Percentiles rank a stretch among this genome's conserved stretches.
Evolutionary conservation across 2,797 vertebrate species (phyloP).

Genomic region (Sternarchorhynchus goeldii): DNA sequence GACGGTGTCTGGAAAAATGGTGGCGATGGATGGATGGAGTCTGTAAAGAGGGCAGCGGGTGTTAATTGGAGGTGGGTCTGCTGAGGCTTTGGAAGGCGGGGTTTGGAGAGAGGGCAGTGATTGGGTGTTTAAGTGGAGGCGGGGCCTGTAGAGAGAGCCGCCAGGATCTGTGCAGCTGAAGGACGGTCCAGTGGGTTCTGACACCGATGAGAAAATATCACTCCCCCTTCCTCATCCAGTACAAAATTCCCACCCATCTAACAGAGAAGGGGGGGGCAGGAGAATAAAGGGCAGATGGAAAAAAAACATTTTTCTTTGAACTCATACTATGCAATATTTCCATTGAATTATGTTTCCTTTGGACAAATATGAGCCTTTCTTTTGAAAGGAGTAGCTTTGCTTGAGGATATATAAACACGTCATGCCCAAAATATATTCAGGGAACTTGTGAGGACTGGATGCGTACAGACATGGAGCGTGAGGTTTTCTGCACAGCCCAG

Average conservation of each 20-base stretch:
- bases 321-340: slow-evolving; percentile 38
- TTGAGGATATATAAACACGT: not conserved
- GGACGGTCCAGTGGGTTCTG: slow-evolving; percentile 68
- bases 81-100: no score
- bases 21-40: no score
- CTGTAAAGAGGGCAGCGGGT: no score
- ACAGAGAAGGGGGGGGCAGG: slow-evolving; percentile 21
- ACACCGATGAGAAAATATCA: slow-evolving; percentile 66
- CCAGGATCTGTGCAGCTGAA: slow-evolving; percentile 58
- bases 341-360: slow-evolving; percentile 24
- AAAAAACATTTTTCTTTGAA: slow-evolving; percentile 56
- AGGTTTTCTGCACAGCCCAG: no score
- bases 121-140: not conserved
- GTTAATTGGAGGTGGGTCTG: no score
- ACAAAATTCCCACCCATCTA: slow-evolving; percentile 77
- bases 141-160: not conserved
- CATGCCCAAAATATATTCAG: not conserved
- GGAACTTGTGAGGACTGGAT: not conserved
- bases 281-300: slow-evolving; percentile 4
- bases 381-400: not conserved
- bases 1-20: no score
- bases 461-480: not conserved
- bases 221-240: slow-evolving; percentile 66
- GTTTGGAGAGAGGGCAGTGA: no score
- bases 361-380: slow-evolving; percentile 9